Percentiles rank a stretch among this genome's conserved stretches.
phyloP scores from a whole-genome alignment of 2,113 vertebrate species.

The Megaceryle maxima region DNA sequence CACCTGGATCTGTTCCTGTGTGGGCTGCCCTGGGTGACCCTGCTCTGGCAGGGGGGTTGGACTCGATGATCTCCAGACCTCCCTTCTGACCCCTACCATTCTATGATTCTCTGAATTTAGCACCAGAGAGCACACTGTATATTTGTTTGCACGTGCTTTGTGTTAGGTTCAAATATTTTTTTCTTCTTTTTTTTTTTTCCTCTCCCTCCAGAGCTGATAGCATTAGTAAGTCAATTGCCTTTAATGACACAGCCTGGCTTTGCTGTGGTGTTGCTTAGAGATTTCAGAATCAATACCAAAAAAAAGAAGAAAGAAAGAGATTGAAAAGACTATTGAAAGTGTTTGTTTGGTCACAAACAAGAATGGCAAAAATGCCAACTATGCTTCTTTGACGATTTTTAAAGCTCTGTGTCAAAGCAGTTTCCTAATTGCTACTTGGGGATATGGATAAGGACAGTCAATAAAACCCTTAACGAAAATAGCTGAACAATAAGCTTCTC shows the following conservation, averaged over 20 bases:
- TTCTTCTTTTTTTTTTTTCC: too few relatives aligned
- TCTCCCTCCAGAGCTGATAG: background rate
- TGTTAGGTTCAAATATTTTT: background rate
- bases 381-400: background rate
- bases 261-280: background rate
- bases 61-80: too few relatives aligned
- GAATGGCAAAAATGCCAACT: background rate
- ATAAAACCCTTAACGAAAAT: background rate
- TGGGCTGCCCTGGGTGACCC: too few relatives aligned
- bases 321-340: background rate
- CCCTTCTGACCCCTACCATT: too few relatives aligned
- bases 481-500: background rate
- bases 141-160: background rate
- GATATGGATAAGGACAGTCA: background rate
- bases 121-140: background rate
- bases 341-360: background rate
- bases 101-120: background rate
- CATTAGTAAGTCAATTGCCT: background rate
- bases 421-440: slow-evolving; percentile 1
- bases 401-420: background rate
- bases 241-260: background rate
- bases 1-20: too few relatives aligned
- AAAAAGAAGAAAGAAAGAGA: background rate
- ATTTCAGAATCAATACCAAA: slow-evolving; percentile 1
- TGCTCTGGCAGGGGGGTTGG: too few relatives aligned